Evolutionary conservation across 2,797 vertebrate species (phyloP).

Genomic region (Botia kubotai): DNA sequence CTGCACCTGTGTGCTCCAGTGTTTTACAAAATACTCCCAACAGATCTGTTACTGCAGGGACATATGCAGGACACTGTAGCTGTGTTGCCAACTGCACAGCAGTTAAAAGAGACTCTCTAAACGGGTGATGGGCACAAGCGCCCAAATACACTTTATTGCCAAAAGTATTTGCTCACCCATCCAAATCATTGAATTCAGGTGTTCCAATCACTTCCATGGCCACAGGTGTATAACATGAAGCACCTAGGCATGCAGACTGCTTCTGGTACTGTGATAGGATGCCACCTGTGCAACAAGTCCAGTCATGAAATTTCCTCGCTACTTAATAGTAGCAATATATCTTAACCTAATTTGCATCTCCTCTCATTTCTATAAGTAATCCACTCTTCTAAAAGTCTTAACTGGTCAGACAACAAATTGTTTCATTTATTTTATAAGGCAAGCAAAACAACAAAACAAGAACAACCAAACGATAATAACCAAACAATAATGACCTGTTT

Average conservation of each 20-base stretch:
- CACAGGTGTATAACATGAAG: too few relatives aligned
- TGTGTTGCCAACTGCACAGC: neutral
- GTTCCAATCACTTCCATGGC: too few relatives aligned
- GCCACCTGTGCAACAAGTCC: too few relatives aligned
- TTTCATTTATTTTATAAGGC: neutral
- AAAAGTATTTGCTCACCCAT: too few relatives aligned
- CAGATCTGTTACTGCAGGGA: conserved; percentile 32
- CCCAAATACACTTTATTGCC: neutral
- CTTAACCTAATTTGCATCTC: conserved; percentile 20
- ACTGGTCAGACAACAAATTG: neutral
- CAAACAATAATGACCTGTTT: conserved; percentile 13
- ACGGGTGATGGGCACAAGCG: neutral
- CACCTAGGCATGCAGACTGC: too few relatives aligned
- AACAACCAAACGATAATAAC: conserved; percentile 17
- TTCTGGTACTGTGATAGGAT: too few relatives aligned
- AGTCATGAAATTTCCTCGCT: too few relatives aligned
- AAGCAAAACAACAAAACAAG: conserved; percentile 5
- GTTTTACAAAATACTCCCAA: conserved; percentile 15
- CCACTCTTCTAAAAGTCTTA: neutral
- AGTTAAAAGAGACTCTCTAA: conserved; percentile 10
- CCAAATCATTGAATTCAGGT: too few relatives aligned
- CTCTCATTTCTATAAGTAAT: neutral
- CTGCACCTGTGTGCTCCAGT: neutral
- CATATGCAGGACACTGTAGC: conserved; percentile 8
- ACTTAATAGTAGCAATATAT: too few relatives aligned